Base-by-base conservation (phyloP, 2,797 vertebrate genomes). In the Simalia tracyae region DNA sequence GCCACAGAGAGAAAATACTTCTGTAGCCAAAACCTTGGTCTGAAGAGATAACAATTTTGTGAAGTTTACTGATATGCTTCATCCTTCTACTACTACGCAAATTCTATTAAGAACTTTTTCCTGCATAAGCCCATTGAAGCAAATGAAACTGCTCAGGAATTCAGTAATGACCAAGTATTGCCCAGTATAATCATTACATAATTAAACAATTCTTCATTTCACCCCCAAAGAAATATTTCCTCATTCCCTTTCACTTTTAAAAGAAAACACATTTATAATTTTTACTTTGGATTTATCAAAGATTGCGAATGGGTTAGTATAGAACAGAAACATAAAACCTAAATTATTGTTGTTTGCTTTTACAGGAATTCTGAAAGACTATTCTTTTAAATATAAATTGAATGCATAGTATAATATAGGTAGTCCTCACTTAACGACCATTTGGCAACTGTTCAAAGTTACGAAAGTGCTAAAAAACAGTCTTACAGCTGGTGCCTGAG, bases 151-250 rank as follows among this genome's bases (percentile, higher is more conserved):
- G 88, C 15, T 6, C n/a, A 72, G 54, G 66, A 56, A 56, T 36
- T 59, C n/a, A 72, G 26, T 56, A 89, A 36, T 42, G n/a, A 68
- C 31, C 12, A 76, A 76, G 12, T 24, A 10, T 31, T 46, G 31
- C 36, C 4, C 26, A 84, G 5, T 26, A 61, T 1, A 90, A 50
- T 19, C 76, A 90, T 50, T 50, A 61, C 11, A 72, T 9, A 61
- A 26, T 81, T 91, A 93, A 92, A 81, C 84, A 4, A 90, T 31
- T n/a, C 19, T 89, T 36, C 31, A 11, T 81, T 90, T 90, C 36
- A 19, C 15, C 46, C 11, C 8, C 31, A 24, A 50, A 28, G 42
- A 61, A 2, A 28, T 88, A 14, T 28, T 63, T 50, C 5, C 24
- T 63, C 19, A 89, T 36, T 76, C 36, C 56, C 66, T 26, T 68